These are phyloP conservation scores for Sphyrna mokarran DNA, from an alignment of 2,113 vertebrate species.

Conservation along the genomic window DNA sequence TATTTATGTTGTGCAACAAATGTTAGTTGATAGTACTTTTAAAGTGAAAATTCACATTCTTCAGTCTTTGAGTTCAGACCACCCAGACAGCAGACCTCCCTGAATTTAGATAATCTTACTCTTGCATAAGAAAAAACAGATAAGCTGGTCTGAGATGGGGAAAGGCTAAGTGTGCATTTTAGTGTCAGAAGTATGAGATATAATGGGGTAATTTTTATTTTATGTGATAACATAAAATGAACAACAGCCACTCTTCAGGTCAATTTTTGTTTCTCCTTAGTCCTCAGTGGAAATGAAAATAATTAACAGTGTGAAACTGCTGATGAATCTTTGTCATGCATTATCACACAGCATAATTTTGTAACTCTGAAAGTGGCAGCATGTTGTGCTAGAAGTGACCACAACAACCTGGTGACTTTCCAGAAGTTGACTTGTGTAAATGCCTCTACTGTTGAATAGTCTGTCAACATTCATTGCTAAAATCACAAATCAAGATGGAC, in stretches of 20 bases:
- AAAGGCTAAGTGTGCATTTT: not conserved
- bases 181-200: not conserved
- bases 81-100: slow-evolving; percentile 12
- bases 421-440: not conserved
- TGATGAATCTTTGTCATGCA: not conserved
- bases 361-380: not conserved
- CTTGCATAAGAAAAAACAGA: not conserved
- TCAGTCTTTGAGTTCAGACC: not conserved
- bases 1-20: slow-evolving; percentile 1
- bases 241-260: not conserved
- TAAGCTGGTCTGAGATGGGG: not conserved
- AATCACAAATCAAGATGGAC: not conserved
- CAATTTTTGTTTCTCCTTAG: not conserved
- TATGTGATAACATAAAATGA: not conserved
- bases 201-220: not conserved
- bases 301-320: not conserved
- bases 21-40: not conserved
- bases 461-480: not conserved
- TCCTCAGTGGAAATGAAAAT: not conserved
- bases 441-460: not conserved
- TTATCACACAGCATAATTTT: not conserved
- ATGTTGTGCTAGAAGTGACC: not conserved
- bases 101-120: not conserved
- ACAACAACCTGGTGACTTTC: not conserved
- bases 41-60: not conserved